phyloP scores from a whole-genome alignment of 2,797 vertebrate genomes.

The Trachops cirrhosus region DNA sequence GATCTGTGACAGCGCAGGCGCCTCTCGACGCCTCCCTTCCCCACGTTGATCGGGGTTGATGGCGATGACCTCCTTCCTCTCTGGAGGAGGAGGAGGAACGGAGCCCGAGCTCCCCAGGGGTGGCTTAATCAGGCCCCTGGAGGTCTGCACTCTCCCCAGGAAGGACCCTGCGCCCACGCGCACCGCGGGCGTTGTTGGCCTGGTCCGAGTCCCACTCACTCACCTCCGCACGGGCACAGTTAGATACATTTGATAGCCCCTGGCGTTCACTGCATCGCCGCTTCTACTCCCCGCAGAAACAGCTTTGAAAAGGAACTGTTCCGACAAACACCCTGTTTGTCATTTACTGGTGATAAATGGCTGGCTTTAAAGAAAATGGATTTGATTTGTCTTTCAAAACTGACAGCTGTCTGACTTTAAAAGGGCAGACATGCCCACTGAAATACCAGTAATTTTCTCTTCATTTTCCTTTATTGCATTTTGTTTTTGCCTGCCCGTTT shows the following conservation, averaged over 20 bases:
- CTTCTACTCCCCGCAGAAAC: neutral
- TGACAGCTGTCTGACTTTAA: neutral
- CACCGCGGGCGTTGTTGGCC: neutral
- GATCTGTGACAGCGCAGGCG: neutral
- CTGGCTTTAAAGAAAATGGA: constrained; percentile 21
- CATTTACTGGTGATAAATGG: constrained; percentile 8
- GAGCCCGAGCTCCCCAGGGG: neutral
- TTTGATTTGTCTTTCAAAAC: constrained; percentile 30
- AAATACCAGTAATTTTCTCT: neutral
- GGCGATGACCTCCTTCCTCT: neutral
- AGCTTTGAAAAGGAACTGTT: neutral
- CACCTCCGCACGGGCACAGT: neutral
- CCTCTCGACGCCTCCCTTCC: neutral
- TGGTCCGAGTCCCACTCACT: neutral
- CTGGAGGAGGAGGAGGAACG: neutral
- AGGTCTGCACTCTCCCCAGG: neutral
- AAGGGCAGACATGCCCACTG: neutral
- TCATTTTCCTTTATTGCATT: neutral
- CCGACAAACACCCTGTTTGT: neutral
- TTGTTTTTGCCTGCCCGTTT: constrained; percentile 6
- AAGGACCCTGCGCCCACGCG: neutral
- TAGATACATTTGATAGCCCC: neutral
- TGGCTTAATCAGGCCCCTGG: neutral
- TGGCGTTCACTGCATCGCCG: neutral
- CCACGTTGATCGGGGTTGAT: neutral